phyloP scores from a whole-genome alignment of 2,113 vertebrate genomes.

The Eonycteris spelaea region DNA sequence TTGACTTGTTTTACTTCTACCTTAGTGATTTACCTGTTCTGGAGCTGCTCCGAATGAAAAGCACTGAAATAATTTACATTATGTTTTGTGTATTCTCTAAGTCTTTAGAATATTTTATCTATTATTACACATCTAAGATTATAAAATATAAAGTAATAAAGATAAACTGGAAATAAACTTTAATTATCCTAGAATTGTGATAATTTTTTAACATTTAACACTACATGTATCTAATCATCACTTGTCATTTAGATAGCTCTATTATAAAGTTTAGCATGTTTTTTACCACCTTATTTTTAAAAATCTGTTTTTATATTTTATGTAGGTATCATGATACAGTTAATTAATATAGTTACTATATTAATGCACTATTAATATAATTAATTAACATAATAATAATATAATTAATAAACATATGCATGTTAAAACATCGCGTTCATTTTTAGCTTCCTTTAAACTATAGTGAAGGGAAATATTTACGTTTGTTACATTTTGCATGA shows the following conservation, averaged over 20 bases:
- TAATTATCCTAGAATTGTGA: fast-evolving
- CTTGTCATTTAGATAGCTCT: background rate
- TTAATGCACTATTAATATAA: no score
- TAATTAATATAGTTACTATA: no score
- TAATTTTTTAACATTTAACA: fast-evolving
- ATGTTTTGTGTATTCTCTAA: background rate
- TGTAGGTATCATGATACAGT: no score
- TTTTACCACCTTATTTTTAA: background rate
- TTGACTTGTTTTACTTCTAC: background rate
- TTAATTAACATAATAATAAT: no score
- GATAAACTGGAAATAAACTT: background rate
- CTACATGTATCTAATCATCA: fast-evolving
- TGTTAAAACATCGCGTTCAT: background rate
- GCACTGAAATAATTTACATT: background rate
- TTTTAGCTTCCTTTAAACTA: conserved; percentile 1
- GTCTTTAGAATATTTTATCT: background rate
- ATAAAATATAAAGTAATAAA: fast-evolving
- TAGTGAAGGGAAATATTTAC: background rate
- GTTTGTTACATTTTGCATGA: background rate
- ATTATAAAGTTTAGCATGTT: background rate
- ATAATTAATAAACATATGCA: background rate
- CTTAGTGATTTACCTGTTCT: background rate
- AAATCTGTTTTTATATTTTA: background rate
- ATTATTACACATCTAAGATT: background rate
- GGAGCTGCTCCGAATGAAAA: background rate